These are phyloP conservation scores for Tachuris rubrigastra DNA, from an alignment of 2,113 vertebrate species.

Conservation along the genomic window DNA sequence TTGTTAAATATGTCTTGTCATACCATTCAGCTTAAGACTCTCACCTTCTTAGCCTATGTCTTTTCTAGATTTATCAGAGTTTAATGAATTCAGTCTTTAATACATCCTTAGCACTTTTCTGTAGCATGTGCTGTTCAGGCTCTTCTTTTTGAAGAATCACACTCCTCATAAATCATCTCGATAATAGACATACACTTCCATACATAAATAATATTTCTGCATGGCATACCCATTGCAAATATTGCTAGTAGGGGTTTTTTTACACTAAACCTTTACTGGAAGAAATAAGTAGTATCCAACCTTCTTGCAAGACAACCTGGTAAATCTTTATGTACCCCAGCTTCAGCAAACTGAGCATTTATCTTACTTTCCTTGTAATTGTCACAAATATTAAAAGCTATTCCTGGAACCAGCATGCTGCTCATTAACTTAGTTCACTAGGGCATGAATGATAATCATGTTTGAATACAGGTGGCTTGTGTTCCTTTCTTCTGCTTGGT, in stretches of 20 bases:
- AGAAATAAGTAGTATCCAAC: background rate
- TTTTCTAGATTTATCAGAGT: background rate
- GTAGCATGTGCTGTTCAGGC: background rate
- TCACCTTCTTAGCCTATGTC: background rate
- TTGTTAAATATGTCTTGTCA: background rate
- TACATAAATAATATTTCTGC: background rate
- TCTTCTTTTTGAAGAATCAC: background rate
- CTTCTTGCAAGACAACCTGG: background rate
- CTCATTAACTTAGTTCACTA: background rate
- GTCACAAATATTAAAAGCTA: background rate
- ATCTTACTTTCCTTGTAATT: background rate
- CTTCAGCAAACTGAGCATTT: background rate
- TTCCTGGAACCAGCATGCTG: background rate
- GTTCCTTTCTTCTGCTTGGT: background rate
- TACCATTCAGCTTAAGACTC: background rate
- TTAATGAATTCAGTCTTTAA: background rate
- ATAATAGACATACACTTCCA: background rate
- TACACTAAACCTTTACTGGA: background rate
- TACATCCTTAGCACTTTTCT: background rate
- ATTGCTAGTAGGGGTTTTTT: background rate
- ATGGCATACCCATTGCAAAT: background rate
- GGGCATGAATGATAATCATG: background rate
- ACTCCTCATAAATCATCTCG: background rate
- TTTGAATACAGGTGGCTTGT: background rate
- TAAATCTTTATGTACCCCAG: background rate